phyloP scores from a whole-genome alignment of 2,113 vertebrate genomes.

The Sialia sialis region DNA sequence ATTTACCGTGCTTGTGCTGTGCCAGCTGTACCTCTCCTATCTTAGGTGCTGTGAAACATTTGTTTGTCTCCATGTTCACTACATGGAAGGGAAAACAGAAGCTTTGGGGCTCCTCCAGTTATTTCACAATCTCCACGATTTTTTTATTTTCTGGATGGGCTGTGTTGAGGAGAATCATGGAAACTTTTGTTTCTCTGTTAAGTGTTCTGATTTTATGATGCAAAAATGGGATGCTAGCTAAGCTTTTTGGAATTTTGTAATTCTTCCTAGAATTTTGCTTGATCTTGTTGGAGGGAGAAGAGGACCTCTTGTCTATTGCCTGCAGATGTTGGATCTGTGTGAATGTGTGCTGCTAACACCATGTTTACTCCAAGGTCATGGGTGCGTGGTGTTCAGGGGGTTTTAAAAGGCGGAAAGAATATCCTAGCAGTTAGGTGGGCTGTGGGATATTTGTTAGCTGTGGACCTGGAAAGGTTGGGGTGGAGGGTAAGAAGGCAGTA shows the following conservation, averaged over 20 bases:
- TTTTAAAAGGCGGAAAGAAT: not conserved
- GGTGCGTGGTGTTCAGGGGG: not conserved
- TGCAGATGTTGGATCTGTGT: not conserved
- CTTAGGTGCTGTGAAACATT: not conserved
- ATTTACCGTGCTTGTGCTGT: accelerated
- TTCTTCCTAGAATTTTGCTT: not conserved
- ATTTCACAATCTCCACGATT: not conserved
- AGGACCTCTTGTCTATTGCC: not conserved
- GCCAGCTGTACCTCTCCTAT: not conserved
- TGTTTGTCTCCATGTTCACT: not conserved
- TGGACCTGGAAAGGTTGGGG: not conserved
- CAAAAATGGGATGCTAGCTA: not conserved
- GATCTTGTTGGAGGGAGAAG: not conserved
- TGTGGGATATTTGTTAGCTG: not conserved
- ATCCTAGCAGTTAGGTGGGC: not conserved
- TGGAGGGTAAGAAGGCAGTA: not conserved
- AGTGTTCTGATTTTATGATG: not conserved
- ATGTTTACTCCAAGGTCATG: not conserved
- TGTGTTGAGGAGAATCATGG: not conserved
- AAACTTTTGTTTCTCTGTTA: not conserved
- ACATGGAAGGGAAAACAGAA: not conserved
- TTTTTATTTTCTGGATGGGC: not conserved
- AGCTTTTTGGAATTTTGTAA: not conserved
- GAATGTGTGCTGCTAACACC: not conserved
- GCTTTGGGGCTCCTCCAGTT: not conserved